These are phyloP conservation scores for Parapristionchus giblindavisi DNA, from an alignment of 2,888 invertebrate species.

Conservation along the genomic window DNA sequence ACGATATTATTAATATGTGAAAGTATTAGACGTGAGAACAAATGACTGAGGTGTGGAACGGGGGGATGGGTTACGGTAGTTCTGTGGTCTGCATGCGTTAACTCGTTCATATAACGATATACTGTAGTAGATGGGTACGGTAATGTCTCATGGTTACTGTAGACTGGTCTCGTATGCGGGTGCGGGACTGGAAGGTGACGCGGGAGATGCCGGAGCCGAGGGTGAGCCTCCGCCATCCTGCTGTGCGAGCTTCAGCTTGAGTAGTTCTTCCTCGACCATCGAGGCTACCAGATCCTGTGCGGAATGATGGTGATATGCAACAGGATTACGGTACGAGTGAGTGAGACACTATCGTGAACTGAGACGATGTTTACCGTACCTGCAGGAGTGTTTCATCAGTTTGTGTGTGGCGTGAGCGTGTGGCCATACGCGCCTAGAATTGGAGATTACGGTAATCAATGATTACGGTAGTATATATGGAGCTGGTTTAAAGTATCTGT, in stretches of 20 bases:
- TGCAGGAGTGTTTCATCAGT: slow-evolving; percentile 52
- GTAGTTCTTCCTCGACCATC: slow-evolving; percentile 32
- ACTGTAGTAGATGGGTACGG: no score
- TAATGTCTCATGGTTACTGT: slow-evolving; percentile 18
- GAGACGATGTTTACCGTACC: slow-evolving; percentile 37
- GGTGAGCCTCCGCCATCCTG: not conserved
- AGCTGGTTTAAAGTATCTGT: not conserved
- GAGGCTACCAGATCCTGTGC: slow-evolving; percentile 19
- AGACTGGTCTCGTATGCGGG: slow-evolving; percentile 38
- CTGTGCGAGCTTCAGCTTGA: slow-evolving; percentile 28
- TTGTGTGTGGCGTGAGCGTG: slow-evolving; percentile 43
- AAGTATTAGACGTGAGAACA: no score
- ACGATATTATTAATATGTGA: not conserved
- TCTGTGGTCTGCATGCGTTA: no score
- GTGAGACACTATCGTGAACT: slow-evolving; percentile 8
- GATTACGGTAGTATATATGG: not conserved
- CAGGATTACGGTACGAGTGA: not conserved
- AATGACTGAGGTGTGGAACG: slow-evolving; percentile 4
- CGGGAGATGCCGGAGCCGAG: slow-evolving; percentile 14
- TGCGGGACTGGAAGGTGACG: not conserved
- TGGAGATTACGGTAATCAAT: not conserved
- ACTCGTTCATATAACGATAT: no score
- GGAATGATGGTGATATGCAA: not conserved
- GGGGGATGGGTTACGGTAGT: not conserved
- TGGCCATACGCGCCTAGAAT: slow-evolving; percentile 29